A percentile compares a stretch with the other conserved stretches of the same genome.
Conservation (phyloP, 2,888 invertebrate genomes). For the Xanthorhoe spadicearia region DNA sequence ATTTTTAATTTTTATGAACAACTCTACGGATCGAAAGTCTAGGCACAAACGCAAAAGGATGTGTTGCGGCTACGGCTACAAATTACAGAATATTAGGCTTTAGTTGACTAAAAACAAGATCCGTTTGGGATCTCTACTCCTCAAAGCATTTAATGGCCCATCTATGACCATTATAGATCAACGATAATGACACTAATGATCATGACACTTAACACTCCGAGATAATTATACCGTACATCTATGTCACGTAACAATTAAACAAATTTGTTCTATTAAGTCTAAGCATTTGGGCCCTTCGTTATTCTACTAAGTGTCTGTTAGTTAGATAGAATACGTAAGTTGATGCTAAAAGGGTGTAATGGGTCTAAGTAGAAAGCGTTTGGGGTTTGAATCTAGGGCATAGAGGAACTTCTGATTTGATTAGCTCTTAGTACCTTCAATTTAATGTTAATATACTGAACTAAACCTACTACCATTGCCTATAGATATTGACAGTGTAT, state of each 20-base stretch:
- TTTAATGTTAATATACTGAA: too few species aligned
- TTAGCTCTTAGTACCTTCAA: background rate
- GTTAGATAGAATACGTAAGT: conserved; percentile 36
- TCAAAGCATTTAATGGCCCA: background rate
- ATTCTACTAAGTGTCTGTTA: conserved; percentile 21
- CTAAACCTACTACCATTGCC: too few species aligned
- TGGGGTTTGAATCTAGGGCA: background rate
- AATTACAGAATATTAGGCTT: background rate
- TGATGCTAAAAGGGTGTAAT: conserved; percentile 39
- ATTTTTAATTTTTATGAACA: too few species aligned
- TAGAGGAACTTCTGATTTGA: background rate
- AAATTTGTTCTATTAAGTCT: conserved; percentile 55
- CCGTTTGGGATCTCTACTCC: background rate
- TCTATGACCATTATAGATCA: background rate
- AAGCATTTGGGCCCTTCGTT: conserved; percentile 36
- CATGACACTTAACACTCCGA: conserved; percentile 9
- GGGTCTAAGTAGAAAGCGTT: conserved; percentile 17
- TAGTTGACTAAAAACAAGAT: background rate
- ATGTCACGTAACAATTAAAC: conserved; percentile 59
- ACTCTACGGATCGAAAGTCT: too few species aligned
- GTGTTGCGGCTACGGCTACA: too few species aligned
- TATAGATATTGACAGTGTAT: too few species aligned
- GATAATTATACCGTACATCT: conserved; percentile 37
- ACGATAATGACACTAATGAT: background rate
- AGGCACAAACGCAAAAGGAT: too few species aligned